A percentile compares a stretch with the other conserved stretches of the same genome.
Conservation (phyloP, 2,888 invertebrate species). For the Bombylius discolor region DNA sequence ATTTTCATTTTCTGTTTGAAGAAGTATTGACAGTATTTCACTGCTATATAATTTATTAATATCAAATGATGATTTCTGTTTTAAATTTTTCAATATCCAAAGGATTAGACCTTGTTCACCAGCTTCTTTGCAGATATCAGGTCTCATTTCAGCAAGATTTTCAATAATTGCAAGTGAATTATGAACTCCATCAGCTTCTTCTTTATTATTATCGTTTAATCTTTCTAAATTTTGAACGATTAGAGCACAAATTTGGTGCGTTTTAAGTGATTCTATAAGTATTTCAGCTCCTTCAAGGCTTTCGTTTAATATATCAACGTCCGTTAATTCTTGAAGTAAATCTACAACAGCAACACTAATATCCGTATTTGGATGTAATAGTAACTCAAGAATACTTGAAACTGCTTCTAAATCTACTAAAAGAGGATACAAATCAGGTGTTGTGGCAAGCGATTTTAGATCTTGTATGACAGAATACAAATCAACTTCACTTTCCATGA, state of each 20-base stretch:
- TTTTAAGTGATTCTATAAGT: slow-evolving; percentile 74
- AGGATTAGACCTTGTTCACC: slow-evolving; percentile 80
- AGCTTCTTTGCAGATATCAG: slow-evolving; percentile 70
- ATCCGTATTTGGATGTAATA: slow-evolving; percentile 91
- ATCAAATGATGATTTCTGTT: slow-evolving; percentile 81
- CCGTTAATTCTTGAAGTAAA: slow-evolving; percentile 74
- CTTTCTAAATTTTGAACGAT: slow-evolving; percentile 87
- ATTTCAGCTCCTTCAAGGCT: slow-evolving; percentile 83
- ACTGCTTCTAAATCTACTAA: slow-evolving; percentile 82
- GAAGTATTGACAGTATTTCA: slow-evolving; percentile 87
- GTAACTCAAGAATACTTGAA: slow-evolving; percentile 77
- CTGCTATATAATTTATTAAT: slow-evolving; percentile 90
- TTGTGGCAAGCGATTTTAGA: slow-evolving; percentile 86
- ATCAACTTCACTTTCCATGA: slow-evolving; percentile 96
- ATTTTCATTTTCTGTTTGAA: slow-evolving; percentile 81
- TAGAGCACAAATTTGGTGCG: slow-evolving; percentile 79
- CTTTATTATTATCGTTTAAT: slow-evolving; percentile 83
- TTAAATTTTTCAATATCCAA: slow-evolving; percentile 85
- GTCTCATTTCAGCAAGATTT: slow-evolving; percentile 84
- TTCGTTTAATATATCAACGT: slow-evolving; percentile 90
- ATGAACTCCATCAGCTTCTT: slow-evolving; percentile 93
- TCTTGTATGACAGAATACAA: slow-evolving; percentile 78
- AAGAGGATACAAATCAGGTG: slow-evolving; percentile 86
- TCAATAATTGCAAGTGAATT: slow-evolving; percentile 85
- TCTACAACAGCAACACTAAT: slow-evolving; percentile 40